phyloP scores from a whole-genome alignment of 2,113 vertebrate species.

The Pantherophis guttatus region DNA sequence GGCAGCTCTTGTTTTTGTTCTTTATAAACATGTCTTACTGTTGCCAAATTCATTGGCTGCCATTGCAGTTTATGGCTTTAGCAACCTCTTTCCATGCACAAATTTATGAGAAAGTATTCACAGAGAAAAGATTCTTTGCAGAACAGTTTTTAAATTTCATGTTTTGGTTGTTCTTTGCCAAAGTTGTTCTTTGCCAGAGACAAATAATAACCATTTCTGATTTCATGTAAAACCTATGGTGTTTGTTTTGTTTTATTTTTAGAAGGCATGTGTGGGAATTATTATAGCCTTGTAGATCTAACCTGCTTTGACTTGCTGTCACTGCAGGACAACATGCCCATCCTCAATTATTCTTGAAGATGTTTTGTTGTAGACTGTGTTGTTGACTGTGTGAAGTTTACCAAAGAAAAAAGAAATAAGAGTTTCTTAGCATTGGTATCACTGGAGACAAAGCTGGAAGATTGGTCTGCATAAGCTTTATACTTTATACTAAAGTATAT shows the following conservation, averaged over 20 bases:
- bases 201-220: not conserved
- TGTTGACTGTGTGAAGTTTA: not conserved
- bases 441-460: not conserved
- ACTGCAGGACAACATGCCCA: not conserved
- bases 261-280: not conserved
- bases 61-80: slow-evolving; percentile 5
- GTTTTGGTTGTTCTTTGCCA: not conserved
- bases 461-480: not conserved
- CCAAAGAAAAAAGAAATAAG: not conserved
- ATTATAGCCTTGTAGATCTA: not conserved
- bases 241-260: not conserved
- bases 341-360: not conserved
- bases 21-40: slow-evolving; percentile 46
- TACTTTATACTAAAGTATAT: not conserved
- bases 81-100: not conserved
- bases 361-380: not conserved
- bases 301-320: not conserved
- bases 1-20: slow-evolving; percentile 50
- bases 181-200: not conserved
- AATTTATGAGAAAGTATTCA: not conserved
- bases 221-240: not conserved
- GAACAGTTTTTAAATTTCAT: not conserved
- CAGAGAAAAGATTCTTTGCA: not conserved
- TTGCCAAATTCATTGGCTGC: slow-evolving; percentile 23
- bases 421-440: not conserved